These are phyloP conservation scores for Pampusana beccarii DNA, from an alignment of 2,113 vertebrate species.

Conservation along the genomic window DNA sequence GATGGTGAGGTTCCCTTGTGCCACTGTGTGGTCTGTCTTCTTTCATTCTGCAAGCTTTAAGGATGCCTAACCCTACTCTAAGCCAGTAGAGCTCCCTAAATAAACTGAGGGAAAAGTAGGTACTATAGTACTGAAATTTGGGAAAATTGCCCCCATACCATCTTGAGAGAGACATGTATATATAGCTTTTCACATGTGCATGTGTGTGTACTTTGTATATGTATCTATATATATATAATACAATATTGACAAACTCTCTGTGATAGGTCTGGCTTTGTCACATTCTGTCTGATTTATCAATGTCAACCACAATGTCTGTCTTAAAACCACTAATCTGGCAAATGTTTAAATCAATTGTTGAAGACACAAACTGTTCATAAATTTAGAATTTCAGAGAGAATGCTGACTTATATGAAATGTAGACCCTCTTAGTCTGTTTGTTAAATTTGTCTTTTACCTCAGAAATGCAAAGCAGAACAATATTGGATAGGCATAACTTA, in stretches of 20 bases:
- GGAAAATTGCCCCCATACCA: not conserved
- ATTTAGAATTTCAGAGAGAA: not conserved
- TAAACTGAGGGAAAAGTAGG: not conserved
- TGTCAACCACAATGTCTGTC: not conserved
- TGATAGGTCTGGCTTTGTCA: not conserved
- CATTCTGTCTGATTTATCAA: not conserved
- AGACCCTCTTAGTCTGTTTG: not conserved
- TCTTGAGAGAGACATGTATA: not conserved
- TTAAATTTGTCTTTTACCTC: not conserved
- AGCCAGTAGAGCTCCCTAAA: not conserved
- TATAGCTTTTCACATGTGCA: not conserved
- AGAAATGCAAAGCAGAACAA: constrained; percentile 18
- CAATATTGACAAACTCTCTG: not conserved
- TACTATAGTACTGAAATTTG: not conserved
- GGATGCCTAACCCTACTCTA: not conserved
- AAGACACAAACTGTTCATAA: not conserved
- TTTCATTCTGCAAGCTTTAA: not conserved
- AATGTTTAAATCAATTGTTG: not conserved
- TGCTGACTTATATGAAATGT: not conserved
- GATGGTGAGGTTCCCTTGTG: not conserved
- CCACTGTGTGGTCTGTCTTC: not conserved
- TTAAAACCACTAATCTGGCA: constrained; percentile 11
- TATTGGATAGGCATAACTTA: not conserved
- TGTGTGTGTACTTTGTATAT: not conserved
- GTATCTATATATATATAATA: not conserved